These are phyloP conservation scores for Petromus typicus DNA, from an alignment of 2,113 vertebrate species.

Conservation along the genomic window DNA sequence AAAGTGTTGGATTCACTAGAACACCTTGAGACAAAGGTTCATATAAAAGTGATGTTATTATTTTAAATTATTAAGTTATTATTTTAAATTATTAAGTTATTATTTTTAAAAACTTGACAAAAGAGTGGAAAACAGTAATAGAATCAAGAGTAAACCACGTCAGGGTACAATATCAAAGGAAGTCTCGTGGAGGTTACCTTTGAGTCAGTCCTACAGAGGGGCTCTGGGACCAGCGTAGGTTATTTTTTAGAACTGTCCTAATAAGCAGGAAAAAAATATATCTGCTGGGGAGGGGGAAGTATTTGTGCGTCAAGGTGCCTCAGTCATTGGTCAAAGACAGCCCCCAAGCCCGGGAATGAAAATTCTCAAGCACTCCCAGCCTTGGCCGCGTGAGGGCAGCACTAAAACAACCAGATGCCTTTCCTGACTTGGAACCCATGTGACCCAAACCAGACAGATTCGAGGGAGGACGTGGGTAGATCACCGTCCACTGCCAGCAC, in stretches of 20 bases:
- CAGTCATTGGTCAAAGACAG: neutral
- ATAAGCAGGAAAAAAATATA: neutral
- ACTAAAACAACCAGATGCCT: neutral
- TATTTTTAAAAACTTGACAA: neutral
- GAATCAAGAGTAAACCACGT: neutral
- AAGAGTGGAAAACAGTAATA: neutral
- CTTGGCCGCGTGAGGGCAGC: neutral
- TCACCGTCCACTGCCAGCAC: neutral
- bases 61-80: too few species aligned
- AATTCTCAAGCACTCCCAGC: neutral
- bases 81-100: too few species aligned
- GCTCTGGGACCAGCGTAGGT: neutral
- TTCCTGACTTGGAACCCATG: neutral
- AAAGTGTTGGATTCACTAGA: neutral
- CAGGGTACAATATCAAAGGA: neutral
- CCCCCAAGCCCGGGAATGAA: neutral
- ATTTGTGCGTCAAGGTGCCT: too few species aligned
- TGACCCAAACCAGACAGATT: neutral
- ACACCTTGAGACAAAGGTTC: neutral
- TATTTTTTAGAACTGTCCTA: neutral
- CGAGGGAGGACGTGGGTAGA: fast-evolving
- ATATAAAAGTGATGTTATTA: neutral
- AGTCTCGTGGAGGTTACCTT: too few species aligned
- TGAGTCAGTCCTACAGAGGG: neutral
- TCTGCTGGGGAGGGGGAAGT: neutral